phyloP scores from a whole-genome alignment of 2,113 vertebrate species.

The Lophochroa leadbeateri region DNA sequence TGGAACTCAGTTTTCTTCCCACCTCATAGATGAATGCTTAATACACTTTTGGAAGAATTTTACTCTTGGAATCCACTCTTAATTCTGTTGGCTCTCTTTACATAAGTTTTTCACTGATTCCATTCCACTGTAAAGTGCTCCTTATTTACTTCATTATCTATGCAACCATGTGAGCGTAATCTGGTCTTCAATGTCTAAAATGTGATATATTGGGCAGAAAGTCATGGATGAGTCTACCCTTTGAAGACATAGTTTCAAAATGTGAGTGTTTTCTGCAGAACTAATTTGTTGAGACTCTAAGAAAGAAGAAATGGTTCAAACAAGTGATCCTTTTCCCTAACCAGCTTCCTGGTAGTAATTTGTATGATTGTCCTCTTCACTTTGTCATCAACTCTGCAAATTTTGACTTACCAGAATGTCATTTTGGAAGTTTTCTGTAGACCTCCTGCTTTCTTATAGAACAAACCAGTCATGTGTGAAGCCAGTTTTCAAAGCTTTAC shows the following conservation, averaged over 20 bases:
- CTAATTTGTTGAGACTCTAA: not conserved
- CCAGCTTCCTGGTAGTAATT: not conserved
- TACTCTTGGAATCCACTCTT: not conserved
- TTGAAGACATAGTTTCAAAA: not conserved
- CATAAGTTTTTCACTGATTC: not conserved
- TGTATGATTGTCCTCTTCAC: not conserved
- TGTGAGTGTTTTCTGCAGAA: not conserved
- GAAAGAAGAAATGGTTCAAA: not conserved
- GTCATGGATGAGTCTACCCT: not conserved
- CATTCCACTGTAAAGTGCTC: not conserved
- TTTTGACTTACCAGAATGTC: not conserved
- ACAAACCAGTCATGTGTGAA: slow-evolving; percentile 56
- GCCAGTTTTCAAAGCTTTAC: slow-evolving; percentile 55
- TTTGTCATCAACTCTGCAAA: slow-evolving; percentile 16
- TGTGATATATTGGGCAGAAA: not conserved
- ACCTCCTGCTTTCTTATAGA: slow-evolving; percentile 45
- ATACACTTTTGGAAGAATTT: not conserved
- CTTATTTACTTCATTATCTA: not conserved
- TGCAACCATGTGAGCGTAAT: not conserved
- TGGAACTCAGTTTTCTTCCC: not conserved
- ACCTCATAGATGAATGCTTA: not conserved
- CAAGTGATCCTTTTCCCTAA: slow-evolving; percentile 16
- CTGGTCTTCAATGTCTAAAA: not conserved
- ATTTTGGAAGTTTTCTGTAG: slow-evolving; percentile 18
- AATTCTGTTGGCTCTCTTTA: not conserved